Percentiles rank a stretch among this genome's conserved stretches.
Conservation (phyloP, 2,113 vertebrate genomes). For the Nothobranchius furzeri region DNA sequence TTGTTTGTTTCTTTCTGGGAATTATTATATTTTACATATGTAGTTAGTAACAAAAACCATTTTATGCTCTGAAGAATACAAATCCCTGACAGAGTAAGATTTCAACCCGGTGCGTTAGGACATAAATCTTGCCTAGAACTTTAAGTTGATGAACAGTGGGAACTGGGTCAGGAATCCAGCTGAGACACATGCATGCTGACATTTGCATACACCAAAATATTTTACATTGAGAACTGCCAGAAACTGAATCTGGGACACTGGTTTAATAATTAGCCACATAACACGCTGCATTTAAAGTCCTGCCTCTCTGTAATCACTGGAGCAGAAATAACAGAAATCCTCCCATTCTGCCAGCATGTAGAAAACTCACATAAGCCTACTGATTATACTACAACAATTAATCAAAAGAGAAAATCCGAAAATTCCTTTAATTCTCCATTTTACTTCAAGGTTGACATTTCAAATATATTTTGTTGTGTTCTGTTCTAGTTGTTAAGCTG, state of each 20-base stretch:
- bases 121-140: conserved; percentile 24
- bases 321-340: conserved; percentile 8
- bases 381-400: not conserved
- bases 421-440: not conserved
- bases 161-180: conserved; percentile 71
- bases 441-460: not conserved
- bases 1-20: not conserved
- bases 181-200: conserved; percentile 58
- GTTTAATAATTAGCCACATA: conserved; percentile 54
- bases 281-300: conserved; percentile 37
- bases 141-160: conserved; percentile 59
- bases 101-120: conserved; percentile 9
- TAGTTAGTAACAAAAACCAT: not conserved
- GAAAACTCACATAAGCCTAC: conserved; percentile 3
- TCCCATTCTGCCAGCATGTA: conserved; percentile 6
- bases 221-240: conserved; percentile 50
- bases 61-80: not conserved
- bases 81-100: not conserved
- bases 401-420: not conserved
- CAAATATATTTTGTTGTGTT: not conserved
- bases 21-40: not conserved
- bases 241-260: conserved; percentile 61
- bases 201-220: conserved; percentile 71
- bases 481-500: not conserved
- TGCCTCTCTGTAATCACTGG: conserved; percentile 1